Conservation (phyloP, 2,888 invertebrate species). For the Acheta domesticus region DNA sequence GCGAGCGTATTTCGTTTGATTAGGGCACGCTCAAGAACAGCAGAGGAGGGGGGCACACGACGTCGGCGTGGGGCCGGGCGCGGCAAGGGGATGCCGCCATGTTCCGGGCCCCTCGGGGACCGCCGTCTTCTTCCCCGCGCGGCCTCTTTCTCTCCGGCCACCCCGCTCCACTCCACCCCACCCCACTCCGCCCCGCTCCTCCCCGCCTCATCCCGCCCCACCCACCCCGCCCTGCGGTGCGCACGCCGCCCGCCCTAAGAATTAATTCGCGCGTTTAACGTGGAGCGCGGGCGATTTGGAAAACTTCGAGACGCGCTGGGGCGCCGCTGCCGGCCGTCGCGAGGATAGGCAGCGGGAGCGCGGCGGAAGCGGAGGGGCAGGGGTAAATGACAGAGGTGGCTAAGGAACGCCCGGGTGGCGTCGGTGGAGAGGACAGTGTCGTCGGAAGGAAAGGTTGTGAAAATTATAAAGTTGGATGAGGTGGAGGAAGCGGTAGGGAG, state of each 20-base stretch:
- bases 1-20: slow-evolving; percentile 9
- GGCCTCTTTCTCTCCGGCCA: background rate
- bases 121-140: background rate
- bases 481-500: no score
- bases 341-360: no score
- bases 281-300: background rate
- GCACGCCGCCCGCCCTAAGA: background rate
- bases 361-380: no score
- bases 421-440: no score
- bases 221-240: background rate
- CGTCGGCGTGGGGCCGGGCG: background rate
- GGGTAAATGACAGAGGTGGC: no score
- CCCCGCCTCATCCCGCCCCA: background rate
- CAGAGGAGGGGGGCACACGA: background rate
- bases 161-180: background rate
- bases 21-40: background rate
- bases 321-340: background rate
- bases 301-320: background rate
- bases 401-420: no score
- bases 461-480: no score
- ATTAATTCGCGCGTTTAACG: slow-evolving; percentile 3
- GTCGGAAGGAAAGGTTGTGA: no score
- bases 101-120: background rate
- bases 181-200: background rate
- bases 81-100: background rate